Evolutionary conservation across 2,113 vertebrate genomes (phyloP).

Genomic region (Antechinus stuartii): DNA sequence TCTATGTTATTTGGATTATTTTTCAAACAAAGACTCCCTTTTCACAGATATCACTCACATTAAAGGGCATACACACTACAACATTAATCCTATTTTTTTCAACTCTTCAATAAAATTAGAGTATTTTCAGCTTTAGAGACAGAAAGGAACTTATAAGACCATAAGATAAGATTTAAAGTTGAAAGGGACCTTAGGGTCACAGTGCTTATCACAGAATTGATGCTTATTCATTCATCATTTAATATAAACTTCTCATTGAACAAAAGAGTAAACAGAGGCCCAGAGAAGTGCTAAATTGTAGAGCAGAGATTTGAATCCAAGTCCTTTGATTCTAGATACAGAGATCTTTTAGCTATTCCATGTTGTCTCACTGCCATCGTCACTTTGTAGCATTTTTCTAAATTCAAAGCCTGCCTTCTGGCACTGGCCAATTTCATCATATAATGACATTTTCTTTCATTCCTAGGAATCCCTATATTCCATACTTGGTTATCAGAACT

Average conservation of each 20-base stretch:
- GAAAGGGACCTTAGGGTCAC: background rate
- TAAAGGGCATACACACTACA: background rate
- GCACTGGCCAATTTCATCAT: background rate
- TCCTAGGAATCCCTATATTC: background rate
- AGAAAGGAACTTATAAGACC: background rate
- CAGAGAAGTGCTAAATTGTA: background rate
- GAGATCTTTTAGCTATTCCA: background rate
- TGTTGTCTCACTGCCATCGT: background rate
- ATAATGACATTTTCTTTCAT: background rate
- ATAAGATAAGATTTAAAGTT: background rate
- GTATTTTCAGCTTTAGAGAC: background rate
- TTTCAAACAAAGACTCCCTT: constrained; percentile 24
- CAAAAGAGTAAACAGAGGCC: background rate
- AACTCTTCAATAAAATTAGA: constrained; percentile 31
- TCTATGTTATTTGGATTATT: constrained; percentile 1
- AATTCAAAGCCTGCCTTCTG: background rate
- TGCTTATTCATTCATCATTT: background rate
- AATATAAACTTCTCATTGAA: background rate
- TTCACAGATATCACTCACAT: background rate
- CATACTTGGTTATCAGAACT: background rate
- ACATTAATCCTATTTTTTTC: constrained; percentile 27
- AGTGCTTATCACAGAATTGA: background rate
- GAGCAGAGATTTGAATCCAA: background rate
- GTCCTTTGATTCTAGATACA: background rate
- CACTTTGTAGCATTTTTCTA: background rate